Percentiles rank a stretch among this genome's conserved stretches.
Conservation (phyloP, 2,113 vertebrate genomes). For the Syngnathoides biaculeatus region DNA sequence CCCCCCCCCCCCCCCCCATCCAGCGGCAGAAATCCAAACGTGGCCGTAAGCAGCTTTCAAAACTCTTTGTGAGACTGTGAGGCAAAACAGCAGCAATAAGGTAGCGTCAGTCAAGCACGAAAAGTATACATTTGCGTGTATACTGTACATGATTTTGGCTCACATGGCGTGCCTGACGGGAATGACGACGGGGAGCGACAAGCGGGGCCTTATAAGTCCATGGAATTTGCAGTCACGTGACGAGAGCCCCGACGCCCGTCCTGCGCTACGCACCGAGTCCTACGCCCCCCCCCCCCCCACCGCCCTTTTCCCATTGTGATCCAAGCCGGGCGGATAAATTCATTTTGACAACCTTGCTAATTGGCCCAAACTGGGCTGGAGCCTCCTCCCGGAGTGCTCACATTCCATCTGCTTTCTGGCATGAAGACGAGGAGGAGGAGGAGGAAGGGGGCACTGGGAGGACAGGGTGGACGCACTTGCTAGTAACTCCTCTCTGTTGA, state of each 20-base stretch:
- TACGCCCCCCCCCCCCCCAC: too few species aligned
- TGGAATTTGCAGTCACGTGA: slow-evolving; percentile 53
- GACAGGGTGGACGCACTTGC: slow-evolving; percentile 30
- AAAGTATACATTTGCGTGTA: too few species aligned
- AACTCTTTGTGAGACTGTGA: slow-evolving; percentile 22
- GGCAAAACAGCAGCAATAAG: too few species aligned
- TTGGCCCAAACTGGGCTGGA: slow-evolving; percentile 93
- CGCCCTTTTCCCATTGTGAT: slow-evolving; percentile 67
- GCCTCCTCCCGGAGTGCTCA: slow-evolving; percentile 80
- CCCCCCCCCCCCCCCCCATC: slow-evolving; percentile 16
- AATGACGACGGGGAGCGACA: background rate
- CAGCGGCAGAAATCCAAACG: background rate
- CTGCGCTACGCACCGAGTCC: too few species aligned
- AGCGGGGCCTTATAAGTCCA: slow-evolving; percentile 38
- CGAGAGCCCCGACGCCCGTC: slow-evolving; percentile 35
- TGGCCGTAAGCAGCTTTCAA: slow-evolving; percentile 11
- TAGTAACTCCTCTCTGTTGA: slow-evolving; percentile 81
- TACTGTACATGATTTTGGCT: background rate
- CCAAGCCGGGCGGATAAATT: slow-evolving; percentile 85
- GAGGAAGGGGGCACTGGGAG: slow-evolving; percentile 23
- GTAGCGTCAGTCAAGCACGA: too few species aligned
- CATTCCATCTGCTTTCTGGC: slow-evolving; percentile 81
- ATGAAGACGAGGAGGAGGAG: slow-evolving; percentile 56
- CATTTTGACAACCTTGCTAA: slow-evolving; percentile 99
- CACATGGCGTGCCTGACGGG: background rate